Base-by-base conservation (phyloP, 2,888 invertebrate species). In the Drosophila mimica region DNA sequence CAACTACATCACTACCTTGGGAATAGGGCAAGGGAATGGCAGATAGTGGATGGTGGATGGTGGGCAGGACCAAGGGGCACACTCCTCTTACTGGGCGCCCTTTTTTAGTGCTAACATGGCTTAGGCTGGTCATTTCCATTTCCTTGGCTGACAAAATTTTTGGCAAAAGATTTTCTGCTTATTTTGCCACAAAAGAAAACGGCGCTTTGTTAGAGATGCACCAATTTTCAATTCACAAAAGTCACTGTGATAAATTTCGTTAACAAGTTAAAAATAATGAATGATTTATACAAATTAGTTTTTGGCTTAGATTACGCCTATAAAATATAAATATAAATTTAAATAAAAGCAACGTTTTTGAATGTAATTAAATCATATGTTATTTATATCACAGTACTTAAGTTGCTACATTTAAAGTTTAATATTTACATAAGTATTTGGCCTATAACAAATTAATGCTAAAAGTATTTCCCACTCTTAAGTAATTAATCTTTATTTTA, bases 111-210 rank as follows among this genome's bases (percentile, higher is more conserved):
- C 66, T 80, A 83, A 78, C 74, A 70, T 81, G 80, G 53, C 72
- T 62, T 43, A 28, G 81, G 71, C 76, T 77, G 88, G 82, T 81
- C 82, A 82, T 84, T 88, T 89, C 74, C 86, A 90, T 90, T 86
- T 89, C 82, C 82, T 69, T 74, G 79, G 68, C 79, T 91, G 85
- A 79, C 83, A 85, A 87, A 15, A 91, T 90, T 92, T 87, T 91
- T 91, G 91, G 91, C 91, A 92, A 89, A 77, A 81, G 79, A 91
- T 91, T 90, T 91, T 91, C 91, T 91, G 91, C 90, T 91, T 91
- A 90, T 87, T 86, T 91, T 90, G 85, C 83, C 79, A 65, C 82
- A 85, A 87, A 91, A 76, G 69, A 69, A 81, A 71, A 68, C 76
- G 70, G 79, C 31, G 61, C 59, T 54, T 31, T 40, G 28, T 51